phyloP scores from a whole-genome alignment of 2,888 invertebrate species.

The Melangyna quadrimaculata region DNA sequence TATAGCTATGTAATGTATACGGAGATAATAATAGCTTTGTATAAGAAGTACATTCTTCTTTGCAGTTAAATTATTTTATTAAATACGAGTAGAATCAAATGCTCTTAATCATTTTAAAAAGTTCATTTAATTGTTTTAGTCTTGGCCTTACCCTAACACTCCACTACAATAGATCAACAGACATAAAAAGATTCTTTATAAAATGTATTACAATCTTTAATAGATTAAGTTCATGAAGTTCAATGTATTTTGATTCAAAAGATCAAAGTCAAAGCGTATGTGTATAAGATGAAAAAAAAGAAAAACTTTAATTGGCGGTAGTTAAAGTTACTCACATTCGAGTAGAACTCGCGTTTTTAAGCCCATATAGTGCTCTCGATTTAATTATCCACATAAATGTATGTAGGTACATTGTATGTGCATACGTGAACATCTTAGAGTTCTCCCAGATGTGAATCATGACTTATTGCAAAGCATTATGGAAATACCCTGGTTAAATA shows the following conservation, averaged over 20 bases:
- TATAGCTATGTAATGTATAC: too few relatives aligned
- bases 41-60: background rate
- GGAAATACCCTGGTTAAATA: too few relatives aligned
- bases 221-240: conserved; percentile 17
- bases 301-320: background rate
- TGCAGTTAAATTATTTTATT: background rate
- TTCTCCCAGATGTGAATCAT: too few relatives aligned
- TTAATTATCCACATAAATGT: too few relatives aligned
- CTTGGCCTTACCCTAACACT: background rate
- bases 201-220: background rate
- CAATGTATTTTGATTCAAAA: conserved; percentile 49
- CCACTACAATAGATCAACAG: background rate
- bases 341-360: too few relatives aligned
- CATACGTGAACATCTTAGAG: too few relatives aligned
- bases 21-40: background rate
- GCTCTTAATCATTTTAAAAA: background rate
- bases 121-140: background rate
- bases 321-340: too few relatives aligned
- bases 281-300: background rate
- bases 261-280: background rate
- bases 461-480: too few relatives aligned
- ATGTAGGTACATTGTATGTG: too few relatives aligned
- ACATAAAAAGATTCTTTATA: background rate
- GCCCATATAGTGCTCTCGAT: too few relatives aligned
- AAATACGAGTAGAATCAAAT: background rate